Evolutionary conservation across 35 echinoderm and acorn worm species (phyloP).

Genomic region (Strongylocentrotus purpuratus): DNA sequence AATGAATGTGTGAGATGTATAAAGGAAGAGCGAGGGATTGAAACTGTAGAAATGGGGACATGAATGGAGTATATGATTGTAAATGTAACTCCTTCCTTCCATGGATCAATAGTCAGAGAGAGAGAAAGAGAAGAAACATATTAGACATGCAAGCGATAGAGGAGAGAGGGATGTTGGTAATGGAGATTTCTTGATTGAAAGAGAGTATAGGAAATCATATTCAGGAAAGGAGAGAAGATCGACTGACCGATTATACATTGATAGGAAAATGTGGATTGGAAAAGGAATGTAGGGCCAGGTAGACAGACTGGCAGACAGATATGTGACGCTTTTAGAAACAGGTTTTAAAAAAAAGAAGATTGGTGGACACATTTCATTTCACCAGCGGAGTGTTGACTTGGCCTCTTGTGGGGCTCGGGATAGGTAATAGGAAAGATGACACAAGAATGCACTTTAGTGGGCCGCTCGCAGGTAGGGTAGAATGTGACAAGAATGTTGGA

Average conservation of each 20-base stretch:
- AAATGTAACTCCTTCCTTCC: neutral
- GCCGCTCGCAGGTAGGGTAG: neutral
- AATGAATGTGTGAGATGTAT: neutral
- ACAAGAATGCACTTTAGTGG: constrained; percentile 21
- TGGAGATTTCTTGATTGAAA: neutral
- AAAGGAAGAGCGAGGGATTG: neutral
- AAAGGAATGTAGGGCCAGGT: neutral
- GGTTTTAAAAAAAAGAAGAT: neutral
- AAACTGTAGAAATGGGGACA: neutral
- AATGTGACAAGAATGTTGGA: neutral
- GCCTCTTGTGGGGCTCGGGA: neutral
- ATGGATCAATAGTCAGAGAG: neutral
- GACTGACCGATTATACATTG: neutral
- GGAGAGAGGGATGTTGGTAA: neutral
- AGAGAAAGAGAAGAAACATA: neutral
- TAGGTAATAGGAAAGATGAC: constrained; percentile 21
- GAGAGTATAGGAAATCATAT: neutral
- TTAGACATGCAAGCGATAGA: neutral
- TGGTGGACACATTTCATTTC: neutral
- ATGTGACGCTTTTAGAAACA: neutral
- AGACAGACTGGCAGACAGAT: constrained; percentile 9
- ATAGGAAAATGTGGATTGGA: neutral
- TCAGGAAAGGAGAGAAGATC: neutral
- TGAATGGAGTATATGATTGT: neutral
- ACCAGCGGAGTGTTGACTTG: neutral